Conservation (phyloP, 2,888 invertebrate species). For the Chalcis sispes region DNA sequence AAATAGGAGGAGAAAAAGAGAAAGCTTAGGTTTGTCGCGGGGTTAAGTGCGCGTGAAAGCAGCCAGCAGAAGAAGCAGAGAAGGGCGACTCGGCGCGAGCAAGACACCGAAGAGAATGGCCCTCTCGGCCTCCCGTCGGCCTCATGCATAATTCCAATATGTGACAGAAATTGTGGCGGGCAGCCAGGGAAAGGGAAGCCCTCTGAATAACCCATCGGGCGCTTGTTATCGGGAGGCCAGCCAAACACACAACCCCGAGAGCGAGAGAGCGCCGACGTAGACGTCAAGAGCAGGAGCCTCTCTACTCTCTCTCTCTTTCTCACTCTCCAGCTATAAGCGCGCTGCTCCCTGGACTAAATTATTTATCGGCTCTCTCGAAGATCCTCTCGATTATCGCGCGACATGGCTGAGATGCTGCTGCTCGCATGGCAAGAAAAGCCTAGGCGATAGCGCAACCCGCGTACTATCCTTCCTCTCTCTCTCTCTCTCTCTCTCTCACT, state of each 20-base stretch:
- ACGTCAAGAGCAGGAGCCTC: slow-evolving; percentile 9
- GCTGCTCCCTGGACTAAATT: slow-evolving; percentile 37
- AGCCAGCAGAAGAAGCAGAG: not conserved
- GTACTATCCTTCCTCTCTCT: not conserved
- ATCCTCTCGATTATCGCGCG: slow-evolving; percentile 52
- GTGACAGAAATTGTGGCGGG: slow-evolving; percentile 67
- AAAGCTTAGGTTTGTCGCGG: not conserved
- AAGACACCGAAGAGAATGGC: slow-evolving; percentile 59
- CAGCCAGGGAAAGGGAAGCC: slow-evolving; percentile 53
- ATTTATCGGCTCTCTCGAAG: slow-evolving; percentile 52
- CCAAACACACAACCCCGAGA: slow-evolving; percentile 28
- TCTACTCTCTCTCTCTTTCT: not conserved
- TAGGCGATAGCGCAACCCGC: not conserved
- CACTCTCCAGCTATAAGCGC: no score
- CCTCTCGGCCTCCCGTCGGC: slow-evolving; percentile 29
- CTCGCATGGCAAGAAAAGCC: slow-evolving; percentile 34
- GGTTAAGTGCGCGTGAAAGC: not conserved
- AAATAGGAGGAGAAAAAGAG: not conserved
- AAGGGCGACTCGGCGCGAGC: slow-evolving; percentile 45
- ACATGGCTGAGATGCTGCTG: slow-evolving; percentile 19
- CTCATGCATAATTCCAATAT: slow-evolving; percentile 69
- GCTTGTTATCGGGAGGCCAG: slow-evolving; percentile 49
- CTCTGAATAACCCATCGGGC: slow-evolving; percentile 66
- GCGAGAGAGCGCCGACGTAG: slow-evolving; percentile 7
- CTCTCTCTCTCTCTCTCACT: not conserved